Base-by-base conservation (phyloP, 2,797 vertebrate genomes). In the Sandelia bainsii region DNA sequence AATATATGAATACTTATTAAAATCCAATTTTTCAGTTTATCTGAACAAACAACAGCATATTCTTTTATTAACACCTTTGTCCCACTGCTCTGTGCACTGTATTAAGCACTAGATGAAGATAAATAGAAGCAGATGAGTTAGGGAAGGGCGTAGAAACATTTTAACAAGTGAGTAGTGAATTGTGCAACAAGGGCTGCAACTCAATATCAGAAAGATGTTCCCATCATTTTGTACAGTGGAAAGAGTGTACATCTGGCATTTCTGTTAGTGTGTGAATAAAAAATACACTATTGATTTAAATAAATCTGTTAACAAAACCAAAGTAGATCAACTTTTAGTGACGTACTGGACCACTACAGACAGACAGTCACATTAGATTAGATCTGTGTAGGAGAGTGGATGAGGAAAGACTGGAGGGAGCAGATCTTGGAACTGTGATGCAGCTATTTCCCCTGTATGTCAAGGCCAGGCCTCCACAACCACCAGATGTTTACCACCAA, bases 401-500 rank as follows among this genome's bases (percentile, higher is more conserved):
- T 48, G 77, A 82, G 72, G 68, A 77, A 69, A 70, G 64, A 72
- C 62, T 75, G 77, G 45, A 81, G 54, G 72, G 74, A 80, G 69
- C 81, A 82, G 83, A 75, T 79, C 69, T 77, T 85, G 80, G 82
- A 86, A 44, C 45, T 66, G 61, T 20, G 12, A 52, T 5, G 70
- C 39, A 77, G 69, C 65, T 83, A 71, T 83, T 82, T 76, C 86
- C 85, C 72, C 61, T 51, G 53, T 62, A 78, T 80, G 69, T 83
- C 80, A 81, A 79, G 72, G 71, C 77, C 85, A 87, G 80, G 69
- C 75, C 77, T 83, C 83, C 75, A 81, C 75, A 72, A 75, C 80
- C 77, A 50, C 80, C 90, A 93, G 91, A 93, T 92, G 91, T 92
- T 91, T 81, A 87, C 81, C 82, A 85, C 87, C 79, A 68, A 67